Conservation (phyloP, 2,113 vertebrate species). For the Todiramphus chloris region DNA sequence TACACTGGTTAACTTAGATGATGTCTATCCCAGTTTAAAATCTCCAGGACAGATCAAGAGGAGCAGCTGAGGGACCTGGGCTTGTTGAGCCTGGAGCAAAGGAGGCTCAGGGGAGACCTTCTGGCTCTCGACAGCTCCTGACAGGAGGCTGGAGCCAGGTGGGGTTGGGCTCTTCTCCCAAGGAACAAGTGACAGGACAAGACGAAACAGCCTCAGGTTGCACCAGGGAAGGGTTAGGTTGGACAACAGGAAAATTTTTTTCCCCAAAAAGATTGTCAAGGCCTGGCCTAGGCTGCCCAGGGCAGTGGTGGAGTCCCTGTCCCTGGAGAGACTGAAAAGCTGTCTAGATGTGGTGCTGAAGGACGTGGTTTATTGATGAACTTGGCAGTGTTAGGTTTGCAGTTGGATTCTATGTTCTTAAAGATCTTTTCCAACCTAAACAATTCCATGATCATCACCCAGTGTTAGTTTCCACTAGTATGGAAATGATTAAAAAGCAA, state of each 20-base stretch:
- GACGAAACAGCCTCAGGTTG: neutral
- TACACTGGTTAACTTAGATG: neutral
- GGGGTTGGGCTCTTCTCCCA: rapidly evolving
- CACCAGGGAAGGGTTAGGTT: neutral
- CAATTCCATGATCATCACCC: neutral
- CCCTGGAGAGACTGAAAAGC: neutral
- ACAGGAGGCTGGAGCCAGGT: rapidly evolving
- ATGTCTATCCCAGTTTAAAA: neutral
- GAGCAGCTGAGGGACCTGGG: neutral
- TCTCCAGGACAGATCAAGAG: neutral
- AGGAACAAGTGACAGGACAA: neutral
- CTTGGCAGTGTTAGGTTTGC: neutral
- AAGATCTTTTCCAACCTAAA: neutral
- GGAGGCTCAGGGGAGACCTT: neutral
- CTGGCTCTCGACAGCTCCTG: neutral
- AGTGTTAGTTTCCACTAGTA: neutral
- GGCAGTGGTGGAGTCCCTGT: too few species aligned
- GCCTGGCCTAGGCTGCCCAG: neutral
- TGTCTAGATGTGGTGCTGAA: rapidly evolving
- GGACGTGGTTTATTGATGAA: neutral
- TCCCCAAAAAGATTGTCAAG: neutral
- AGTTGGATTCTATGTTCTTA: neutral
- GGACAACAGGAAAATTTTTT: neutral
- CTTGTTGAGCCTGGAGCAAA: neutral
- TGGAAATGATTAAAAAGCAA: neutral